Percentiles rank a stretch among this genome's conserved stretches.
Conservation (phyloP, 2,888 invertebrate species). For the Epistrophe grossulariae region DNA sequence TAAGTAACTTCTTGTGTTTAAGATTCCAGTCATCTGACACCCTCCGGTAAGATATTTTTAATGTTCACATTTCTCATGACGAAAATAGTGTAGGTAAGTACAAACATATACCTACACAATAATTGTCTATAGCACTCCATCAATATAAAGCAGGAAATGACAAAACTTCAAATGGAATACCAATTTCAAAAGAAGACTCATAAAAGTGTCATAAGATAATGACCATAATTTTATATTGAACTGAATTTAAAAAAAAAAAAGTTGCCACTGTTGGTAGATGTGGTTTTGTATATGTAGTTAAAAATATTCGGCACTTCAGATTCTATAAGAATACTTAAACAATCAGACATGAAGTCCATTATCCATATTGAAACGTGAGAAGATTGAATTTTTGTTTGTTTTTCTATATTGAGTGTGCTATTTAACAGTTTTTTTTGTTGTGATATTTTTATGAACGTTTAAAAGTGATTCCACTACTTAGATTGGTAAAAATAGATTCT, state of each 20-base stretch:
- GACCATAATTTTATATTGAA: constrained; percentile 6
- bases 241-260: neutral
- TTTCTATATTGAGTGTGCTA: no score
- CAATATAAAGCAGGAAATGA: neutral
- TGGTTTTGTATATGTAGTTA: neutral
- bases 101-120: neutral
- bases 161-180: constrained; percentile 8
- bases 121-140: neutral
- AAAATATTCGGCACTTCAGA: neutral
- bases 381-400: neutral
- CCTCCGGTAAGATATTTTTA: constrained; percentile 3
- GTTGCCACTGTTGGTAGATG: neutral
- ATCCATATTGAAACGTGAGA: neutral
- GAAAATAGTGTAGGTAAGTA: neutral
- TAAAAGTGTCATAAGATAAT: constrained; percentile 22
- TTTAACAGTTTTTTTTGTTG: neutral
- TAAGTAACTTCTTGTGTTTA: constrained; percentile 12
- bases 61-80: neutral
- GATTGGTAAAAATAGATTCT: no score
- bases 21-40: constrained; percentile 14
- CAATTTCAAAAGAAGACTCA: neutral
- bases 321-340: neutral
- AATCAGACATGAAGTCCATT: neutral
- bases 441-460: no score
- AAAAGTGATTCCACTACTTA: no score